Evolutionary conservation across 2,888 invertebrate genomes (phyloP), one percentile per base, ranked within the genome.

Genomic region (Pandemis heparana): DNA sequence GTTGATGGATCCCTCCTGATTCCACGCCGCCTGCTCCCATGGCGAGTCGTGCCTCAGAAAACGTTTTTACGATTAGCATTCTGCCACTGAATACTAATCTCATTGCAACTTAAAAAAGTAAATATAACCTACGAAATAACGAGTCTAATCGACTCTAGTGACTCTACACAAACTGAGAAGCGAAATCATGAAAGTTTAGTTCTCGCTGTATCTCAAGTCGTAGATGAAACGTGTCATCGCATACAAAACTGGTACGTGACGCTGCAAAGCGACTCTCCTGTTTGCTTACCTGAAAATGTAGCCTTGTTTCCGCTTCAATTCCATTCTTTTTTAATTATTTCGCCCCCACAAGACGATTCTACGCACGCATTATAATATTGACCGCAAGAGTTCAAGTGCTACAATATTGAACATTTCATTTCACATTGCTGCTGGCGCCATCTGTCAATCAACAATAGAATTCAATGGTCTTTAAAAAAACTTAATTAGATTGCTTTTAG

Each of bases 401-500:
- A 71, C 73, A 73, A 46, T 69, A 67, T 70, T 75, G 71, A 63
- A 75, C 70, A 89, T 90, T 91, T 86, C 87, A 92, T 92, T 91
- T 89, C 85, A 85, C 88, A 88, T 84, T 80, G 92, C 93, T 92
- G 87, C 89, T 89, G 92, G 94, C 93, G 92, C 92, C 94, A 92
- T 89, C 89, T 92, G 92, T 87, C 94, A 92, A 89, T 94, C 94
- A 92, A 88, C 86, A 90, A 87, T 87, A 87, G 87, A 88, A 90
- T 92, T 92, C 91, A 90, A 92, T 90, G 88, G 86, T 87, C 83
- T 86, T 85, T 60, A 70, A 78, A 92, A 87, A 92, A 92, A 92
- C 91, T 88, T 92, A 92, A 93, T 92, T 93, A 93, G 92, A 87
- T 90, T 88, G 89, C 92, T 92, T 89, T 94, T 88, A 89, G 90